These are phyloP conservation scores for Stegophylla sp. DNA, from an alignment of 2,888 invertebrate genomes.

Conservation along the genomic window DNA sequence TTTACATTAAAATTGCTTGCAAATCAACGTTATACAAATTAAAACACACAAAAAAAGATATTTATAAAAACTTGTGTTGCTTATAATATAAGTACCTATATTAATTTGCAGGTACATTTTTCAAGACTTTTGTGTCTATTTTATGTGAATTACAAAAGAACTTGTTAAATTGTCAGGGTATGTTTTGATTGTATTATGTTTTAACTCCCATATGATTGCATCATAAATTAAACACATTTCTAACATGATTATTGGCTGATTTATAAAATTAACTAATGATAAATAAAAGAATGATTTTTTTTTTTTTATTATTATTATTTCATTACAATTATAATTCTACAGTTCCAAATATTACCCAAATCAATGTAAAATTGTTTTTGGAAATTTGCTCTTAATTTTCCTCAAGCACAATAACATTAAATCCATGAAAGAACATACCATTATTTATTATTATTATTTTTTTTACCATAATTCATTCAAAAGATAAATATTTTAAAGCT, in stretches of 20 bases:
- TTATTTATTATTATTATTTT: background rate
- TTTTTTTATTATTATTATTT: background rate
- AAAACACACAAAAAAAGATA: slow-evolving; percentile 13
- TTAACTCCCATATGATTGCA: background rate
- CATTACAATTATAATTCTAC: background rate
- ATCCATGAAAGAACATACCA: background rate
- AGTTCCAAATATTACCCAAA: background rate
- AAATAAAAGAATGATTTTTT: background rate
- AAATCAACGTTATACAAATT: slow-evolving; percentile 48
- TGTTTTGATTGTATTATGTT: slow-evolving; percentile 35
- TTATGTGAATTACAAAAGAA: slow-evolving; percentile 36
- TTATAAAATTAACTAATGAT: slow-evolving; percentile 37
- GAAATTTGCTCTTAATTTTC: background rate
- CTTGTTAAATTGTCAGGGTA: slow-evolving; percentile 54
- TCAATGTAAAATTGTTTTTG: background rate
- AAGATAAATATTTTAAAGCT: slow-evolving; percentile 4
- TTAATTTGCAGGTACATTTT: slow-evolving; percentile 42
- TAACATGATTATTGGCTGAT: slow-evolving; percentile 41
- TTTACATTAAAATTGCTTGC: slow-evolving; percentile 45
- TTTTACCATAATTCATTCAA: background rate
- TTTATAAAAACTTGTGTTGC: background rate
- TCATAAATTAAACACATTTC: slow-evolving; percentile 23
- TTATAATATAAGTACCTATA: slow-evolving; percentile 3
- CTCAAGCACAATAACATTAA: background rate
- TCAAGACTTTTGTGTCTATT: slow-evolving; percentile 24